Conservation (phyloP, 2,113 vertebrate genomes). For the Gambusia affinis region DNA sequence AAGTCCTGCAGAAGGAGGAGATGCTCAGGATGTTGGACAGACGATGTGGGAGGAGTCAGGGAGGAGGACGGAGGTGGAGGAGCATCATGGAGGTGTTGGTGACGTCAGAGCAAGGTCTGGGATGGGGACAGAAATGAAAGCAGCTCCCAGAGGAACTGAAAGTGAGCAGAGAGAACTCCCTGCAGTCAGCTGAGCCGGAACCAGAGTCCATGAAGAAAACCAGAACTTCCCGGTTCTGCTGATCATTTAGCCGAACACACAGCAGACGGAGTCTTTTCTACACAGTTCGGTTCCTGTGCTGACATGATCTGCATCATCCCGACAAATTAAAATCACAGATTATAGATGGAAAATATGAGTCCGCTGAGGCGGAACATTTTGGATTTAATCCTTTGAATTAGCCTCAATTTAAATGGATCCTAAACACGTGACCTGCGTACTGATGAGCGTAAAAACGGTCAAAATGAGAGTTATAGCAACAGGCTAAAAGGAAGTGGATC, state of each 20-base stretch:
- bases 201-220: too few relatives aligned
- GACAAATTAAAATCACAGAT: neutral
- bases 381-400: too few relatives aligned
- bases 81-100: too few relatives aligned
- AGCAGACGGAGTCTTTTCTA: neutral
- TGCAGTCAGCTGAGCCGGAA: conserved; percentile 10
- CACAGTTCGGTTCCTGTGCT: neutral
- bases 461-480: neutral
- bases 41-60: too few relatives aligned
- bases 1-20: too few relatives aligned
- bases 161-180: neutral
- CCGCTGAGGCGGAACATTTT: too few relatives aligned
- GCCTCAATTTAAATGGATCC: neutral
- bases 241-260: neutral
- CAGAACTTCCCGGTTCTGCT: too few relatives aligned
- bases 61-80: too few relatives aligned
- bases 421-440: neutral
- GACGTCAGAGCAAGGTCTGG: too few relatives aligned
- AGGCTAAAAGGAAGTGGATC: neutral
- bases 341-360: too few relatives aligned
- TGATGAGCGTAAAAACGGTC: too few relatives aligned
- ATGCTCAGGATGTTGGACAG: too few relatives aligned
- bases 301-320: neutral
- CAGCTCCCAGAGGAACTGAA: conserved; percentile 20
- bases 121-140: neutral